A percentile compares a stretch with the other conserved stretches of the same genome.
These are phyloP conservation scores for Cheilosia vulpina DNA, from an alignment of 2,888 invertebrate species.

Conservation along the genomic window DNA sequence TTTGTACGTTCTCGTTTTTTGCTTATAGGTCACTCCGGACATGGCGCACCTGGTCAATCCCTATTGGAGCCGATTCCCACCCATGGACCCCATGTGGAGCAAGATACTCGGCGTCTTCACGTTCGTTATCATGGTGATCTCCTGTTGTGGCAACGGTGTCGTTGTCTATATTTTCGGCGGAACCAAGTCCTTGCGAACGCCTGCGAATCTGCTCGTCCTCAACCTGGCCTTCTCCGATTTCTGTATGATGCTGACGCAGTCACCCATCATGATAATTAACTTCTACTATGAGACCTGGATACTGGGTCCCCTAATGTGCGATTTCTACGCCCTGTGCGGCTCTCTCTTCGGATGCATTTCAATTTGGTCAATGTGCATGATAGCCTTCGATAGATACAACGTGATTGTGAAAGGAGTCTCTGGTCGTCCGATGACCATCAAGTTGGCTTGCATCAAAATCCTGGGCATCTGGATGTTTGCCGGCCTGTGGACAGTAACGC, in stretches of 20 bases:
- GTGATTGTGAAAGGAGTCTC: slow-evolving; percentile 93
- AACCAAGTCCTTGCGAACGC: slow-evolving; percentile 88
- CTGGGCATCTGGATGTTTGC: slow-evolving; percentile 85
- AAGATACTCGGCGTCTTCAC: slow-evolving; percentile 91
- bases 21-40: slow-evolving; percentile 85
- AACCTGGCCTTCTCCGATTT: slow-evolving; percentile 94
- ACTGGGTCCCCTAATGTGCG: slow-evolving; percentile 89
- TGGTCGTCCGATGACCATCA: slow-evolving; percentile 84
- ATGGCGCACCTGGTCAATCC: slow-evolving; percentile 88
- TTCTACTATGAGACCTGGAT: slow-evolving; percentile 83
- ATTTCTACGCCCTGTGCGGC: slow-evolving; percentile 93
- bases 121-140: slow-evolving; percentile 86
- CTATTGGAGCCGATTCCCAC: slow-evolving; percentile 94
- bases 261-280: slow-evolving; percentile 83
- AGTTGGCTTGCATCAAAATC: slow-evolving; percentile 84
- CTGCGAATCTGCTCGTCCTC: slow-evolving; percentile 95
- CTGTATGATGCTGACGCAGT: slow-evolving; percentile 90
- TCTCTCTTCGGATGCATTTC: slow-evolving; percentile 95
- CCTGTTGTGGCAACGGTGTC: slow-evolving; percentile 82
- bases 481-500: slow-evolving; percentile 85
- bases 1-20: slow-evolving; percentile 83
- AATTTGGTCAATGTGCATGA: slow-evolving; percentile 97
- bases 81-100: slow-evolving; percentile 95
- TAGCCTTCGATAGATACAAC: slow-evolving; percentile 96
- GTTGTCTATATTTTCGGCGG: slow-evolving; percentile 83